These are phyloP conservation scores for Epinephelus cyanopodus DNA, from an alignment of 2,113 vertebrate genomes.

Conservation along the genomic window DNA sequence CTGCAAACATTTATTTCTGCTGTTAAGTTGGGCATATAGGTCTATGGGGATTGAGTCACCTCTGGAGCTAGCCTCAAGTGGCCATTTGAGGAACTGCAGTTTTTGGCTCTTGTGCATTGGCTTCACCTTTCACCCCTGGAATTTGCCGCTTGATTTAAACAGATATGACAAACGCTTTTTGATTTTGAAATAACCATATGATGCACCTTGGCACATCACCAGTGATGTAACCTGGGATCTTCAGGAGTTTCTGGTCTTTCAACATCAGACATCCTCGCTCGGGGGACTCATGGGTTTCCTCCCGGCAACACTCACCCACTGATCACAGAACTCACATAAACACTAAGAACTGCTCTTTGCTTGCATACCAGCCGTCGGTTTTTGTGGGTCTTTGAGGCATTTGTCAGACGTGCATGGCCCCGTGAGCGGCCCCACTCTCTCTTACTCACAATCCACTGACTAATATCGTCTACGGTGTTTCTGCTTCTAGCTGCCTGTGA, in stretches of 20 bases:
- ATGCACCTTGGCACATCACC: background rate
- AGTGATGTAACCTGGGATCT: background rate
- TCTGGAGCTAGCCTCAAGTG: too few relatives aligned
- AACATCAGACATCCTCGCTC: background rate
- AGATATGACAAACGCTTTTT: background rate
- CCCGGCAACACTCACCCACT: background rate
- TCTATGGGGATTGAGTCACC: too few relatives aligned
- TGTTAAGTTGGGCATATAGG: too few relatives aligned
- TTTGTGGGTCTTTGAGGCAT: conserved; percentile 21
- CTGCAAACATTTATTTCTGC: too few relatives aligned
- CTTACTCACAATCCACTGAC: conserved; percentile 59
- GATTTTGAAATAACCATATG: background rate
- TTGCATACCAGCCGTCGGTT: background rate
- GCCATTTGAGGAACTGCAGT: too few relatives aligned
- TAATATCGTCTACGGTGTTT: conserved; percentile 37
- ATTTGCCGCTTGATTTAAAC: too few relatives aligned
- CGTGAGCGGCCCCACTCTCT: conserved; percentile 2
- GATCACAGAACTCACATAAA: background rate
- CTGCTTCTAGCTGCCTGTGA: conserved; percentile 31
- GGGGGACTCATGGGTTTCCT: too few relatives aligned
- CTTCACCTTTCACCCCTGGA: too few relatives aligned
- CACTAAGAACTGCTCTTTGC: background rate
- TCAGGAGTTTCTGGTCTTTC: background rate
- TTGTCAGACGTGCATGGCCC: background rate
- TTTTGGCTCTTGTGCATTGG: too few relatives aligned